phyloP scores from a whole-genome alignment of 2,888 invertebrate species.

The Eudasyphora cyanicolor region DNA sequence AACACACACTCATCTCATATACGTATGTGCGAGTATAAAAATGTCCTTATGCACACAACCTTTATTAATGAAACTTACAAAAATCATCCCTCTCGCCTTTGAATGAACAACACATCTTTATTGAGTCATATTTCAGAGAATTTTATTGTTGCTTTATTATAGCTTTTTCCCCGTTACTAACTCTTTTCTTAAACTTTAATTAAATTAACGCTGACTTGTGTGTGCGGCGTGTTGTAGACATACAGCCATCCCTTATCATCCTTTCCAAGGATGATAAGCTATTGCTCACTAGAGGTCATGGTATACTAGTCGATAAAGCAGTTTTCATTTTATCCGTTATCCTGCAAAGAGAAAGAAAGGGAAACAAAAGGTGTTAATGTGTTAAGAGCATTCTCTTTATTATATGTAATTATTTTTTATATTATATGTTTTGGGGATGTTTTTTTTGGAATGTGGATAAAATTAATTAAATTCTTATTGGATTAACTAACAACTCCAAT shows the following conservation, averaged over 20 bases:
- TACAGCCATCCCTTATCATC: neutral
- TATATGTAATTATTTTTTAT: too few relatives aligned
- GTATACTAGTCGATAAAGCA: slow-evolving; percentile 37
- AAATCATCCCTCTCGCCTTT: too few relatives aligned
- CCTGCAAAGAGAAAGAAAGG: slow-evolving; percentile 59
- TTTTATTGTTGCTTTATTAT: neutral
- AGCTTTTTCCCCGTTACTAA: neutral
- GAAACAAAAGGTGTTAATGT: slow-evolving; percentile 31
- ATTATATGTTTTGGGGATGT: slow-evolving; percentile 27
- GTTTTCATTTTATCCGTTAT: slow-evolving; percentile 52
- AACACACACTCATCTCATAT: too few relatives aligned
- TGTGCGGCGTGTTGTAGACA: neutral
- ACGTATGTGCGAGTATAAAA: too few relatives aligned
- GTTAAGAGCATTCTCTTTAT: slow-evolving; percentile 40
- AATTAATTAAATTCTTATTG: slow-evolving; percentile 17
- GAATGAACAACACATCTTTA: too few relatives aligned
- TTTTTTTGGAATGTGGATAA: slow-evolving; percentile 34
- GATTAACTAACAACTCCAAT: too few relatives aligned
- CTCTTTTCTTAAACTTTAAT: neutral
- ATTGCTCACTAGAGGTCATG: slow-evolving; percentile 52
- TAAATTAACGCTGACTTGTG: slow-evolving; percentile 9
- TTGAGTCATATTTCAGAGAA: neutral
- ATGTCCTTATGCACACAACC: too few relatives aligned
- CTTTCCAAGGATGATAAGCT: neutral
- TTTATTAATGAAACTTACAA: too few relatives aligned